Base-by-base conservation (phyloP, 2,888 invertebrate genomes). In the Brachylomia viminalis region DNA sequence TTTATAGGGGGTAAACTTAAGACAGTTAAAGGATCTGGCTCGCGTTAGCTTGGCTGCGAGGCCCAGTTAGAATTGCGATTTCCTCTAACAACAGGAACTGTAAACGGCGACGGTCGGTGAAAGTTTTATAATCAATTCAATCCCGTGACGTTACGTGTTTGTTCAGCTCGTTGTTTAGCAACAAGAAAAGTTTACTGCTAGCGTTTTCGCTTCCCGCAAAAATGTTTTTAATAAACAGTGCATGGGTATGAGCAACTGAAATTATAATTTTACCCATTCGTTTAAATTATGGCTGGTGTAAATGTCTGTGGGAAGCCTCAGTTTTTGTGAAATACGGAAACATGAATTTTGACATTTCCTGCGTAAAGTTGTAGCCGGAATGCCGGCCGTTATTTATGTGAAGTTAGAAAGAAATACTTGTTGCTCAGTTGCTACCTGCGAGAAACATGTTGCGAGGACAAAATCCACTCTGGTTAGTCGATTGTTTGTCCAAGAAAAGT, bases 81-180 rank as follows among this genome's bases (percentile, higher is more conserved):
- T n/a, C n/a, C n/a, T 72, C 45, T 75, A 82, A 87, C 80, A 77
- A 58, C 67, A 82, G 83, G 68, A 83, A 72, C 72, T 72, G 76
- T 77, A 78, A 79, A 82, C 67, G 74, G 85, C 83, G 83, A 83
- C 83, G 75, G 77, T 70, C 78, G 77, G 88, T 74, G 85, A 89
- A 93, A 93, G 89, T 93, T 92, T 38, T 92, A 90, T 94, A 93
- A 94, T 93, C 92, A 93, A 92, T 93, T 93, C 91, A 91, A 91
- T 91, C 88, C 87, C 71, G 88, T 90, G 89, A 90, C 90, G 90
- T 90, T 86, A 89, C 88, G 86, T 89, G 90, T 91, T 90, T 89
- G 88, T 86, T 86, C 72, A 87, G 85, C 87, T 67, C 71, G 90
- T 92, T 93, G 91, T 93, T 93, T 89, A 87, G 78, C 90, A 92